These are phyloP conservation scores for Pangasianodon hypophthalmus DNA, from an alignment of 2,113 vertebrate species.

Conservation along the genomic window DNA sequence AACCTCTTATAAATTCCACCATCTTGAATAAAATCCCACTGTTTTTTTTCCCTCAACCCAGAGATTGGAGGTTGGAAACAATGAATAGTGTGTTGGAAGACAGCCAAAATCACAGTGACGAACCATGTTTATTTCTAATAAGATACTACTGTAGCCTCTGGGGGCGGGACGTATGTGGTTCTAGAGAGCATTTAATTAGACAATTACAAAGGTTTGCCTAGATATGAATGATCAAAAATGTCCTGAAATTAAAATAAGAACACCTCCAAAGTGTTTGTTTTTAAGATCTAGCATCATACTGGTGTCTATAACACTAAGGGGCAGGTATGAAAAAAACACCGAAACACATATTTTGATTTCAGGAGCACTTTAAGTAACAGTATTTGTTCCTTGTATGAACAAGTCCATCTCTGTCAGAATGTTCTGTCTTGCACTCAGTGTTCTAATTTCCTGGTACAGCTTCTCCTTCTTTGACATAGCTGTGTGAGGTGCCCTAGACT, in stretches of 20 bases:
- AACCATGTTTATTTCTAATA: neutral
- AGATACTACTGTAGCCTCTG: neutral
- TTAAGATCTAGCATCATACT: neutral
- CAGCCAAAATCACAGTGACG: neutral
- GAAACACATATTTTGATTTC: neutral
- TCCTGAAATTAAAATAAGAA: neutral
- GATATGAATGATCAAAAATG: neutral
- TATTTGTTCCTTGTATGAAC: conserved; percentile 19
- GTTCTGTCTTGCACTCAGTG: neutral
- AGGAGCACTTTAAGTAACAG: neutral
- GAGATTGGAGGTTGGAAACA: neutral
- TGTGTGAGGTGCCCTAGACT: neutral
- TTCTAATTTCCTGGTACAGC: neutral
- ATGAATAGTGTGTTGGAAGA: neutral
- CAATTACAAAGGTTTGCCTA: neutral
- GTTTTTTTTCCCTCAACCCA: neutral
- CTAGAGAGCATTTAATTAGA: neutral
- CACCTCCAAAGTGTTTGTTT: neutral
- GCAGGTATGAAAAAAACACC: neutral
- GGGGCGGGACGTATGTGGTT: neutral
- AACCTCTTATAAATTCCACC: neutral
- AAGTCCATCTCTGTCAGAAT: conserved; percentile 7
- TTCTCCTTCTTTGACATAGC: neutral
- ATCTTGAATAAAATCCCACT: neutral
- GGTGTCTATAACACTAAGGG: neutral